These are phyloP conservation scores for Maconellicoccus hirsutus DNA, from an alignment of 1,140 invertebrate genomes.

Conservation along the genomic window DNA sequence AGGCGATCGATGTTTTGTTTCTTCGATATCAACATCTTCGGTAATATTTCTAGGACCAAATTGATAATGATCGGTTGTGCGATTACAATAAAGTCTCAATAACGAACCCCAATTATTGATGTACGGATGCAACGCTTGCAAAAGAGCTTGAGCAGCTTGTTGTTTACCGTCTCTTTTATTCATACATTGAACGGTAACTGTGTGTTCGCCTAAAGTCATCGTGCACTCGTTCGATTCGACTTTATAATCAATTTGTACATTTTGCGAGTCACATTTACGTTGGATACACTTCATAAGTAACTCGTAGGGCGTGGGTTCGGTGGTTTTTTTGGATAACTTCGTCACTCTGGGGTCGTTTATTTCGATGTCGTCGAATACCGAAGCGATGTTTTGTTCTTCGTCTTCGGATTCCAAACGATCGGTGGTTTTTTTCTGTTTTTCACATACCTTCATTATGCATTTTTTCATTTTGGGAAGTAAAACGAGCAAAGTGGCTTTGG, in stretches of 20 bases:
- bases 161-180: constrained; percentile 97
- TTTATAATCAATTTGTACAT: constrained; percentile 71
- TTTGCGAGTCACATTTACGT: constrained; percentile 51
- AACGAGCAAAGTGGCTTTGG: constrained; percentile 57
- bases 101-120: constrained; percentile 91
- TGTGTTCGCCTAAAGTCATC: constrained; percentile 88
- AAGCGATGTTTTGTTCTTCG: neutral
- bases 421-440: neutral
- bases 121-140: constrained; percentile 82
- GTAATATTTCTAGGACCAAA: neutral
- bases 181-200: constrained; percentile 71
- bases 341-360: constrained; percentile 87
- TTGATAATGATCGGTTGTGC: constrained; percentile 36
- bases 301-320: constrained; percentile 86
- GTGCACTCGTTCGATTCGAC: constrained; percentile 87
- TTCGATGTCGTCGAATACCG: constrained; percentile 83
- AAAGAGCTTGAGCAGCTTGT: constrained; percentile 84
- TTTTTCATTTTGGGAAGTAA: constrained; percentile 7
- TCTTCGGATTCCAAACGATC: neutral
- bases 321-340: constrained; percentile 87
- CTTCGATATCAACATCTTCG: constrained; percentile 3
- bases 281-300: constrained; percentile 85
- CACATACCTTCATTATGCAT: neutral
- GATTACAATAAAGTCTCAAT: constrained; percentile 81
- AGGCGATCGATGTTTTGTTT: neutral